Base-by-base conservation (phyloP, 2,113 vertebrate species). In the Solea senegalensis region DNA sequence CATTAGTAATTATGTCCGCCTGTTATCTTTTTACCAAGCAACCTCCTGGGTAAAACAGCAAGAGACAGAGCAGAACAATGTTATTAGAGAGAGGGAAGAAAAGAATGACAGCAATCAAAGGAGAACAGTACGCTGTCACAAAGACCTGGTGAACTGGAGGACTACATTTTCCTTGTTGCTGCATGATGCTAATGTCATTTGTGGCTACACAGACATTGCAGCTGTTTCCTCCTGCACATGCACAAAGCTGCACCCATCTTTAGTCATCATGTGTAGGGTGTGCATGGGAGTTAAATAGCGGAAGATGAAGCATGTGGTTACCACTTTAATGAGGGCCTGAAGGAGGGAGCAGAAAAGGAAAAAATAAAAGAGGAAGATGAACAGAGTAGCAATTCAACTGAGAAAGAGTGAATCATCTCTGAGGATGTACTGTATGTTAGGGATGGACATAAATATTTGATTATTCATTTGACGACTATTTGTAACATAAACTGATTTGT, bases 1-100 rank as follows among this genome's bases (percentile, higher is more conserved):
- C 63, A 45, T 72, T 76, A 83, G 51, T 81, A 82, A 89, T 90
- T 78, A 86, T 44, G 65, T 58, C 65, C 12, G 60, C 75, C 55
- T 65, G 40, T 82, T 85, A 80, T 75, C 65, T 54, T 72, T 68
- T 76, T 78, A 34, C 56, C 52, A 73, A 65, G 54, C 65, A 73
- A 76, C 67, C 78, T 77, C 57, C 49, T 9, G 70, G 72, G 66
- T 43, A 3, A 9, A 59, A 55, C 62, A 58, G 57, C 55, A 52
- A 76, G 40, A 83, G 56, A 3, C 11, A 40, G 53, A 71, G 41
- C 68, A 64, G 56, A 65, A 1, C 72, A 71, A 73, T 75, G 71
- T 57, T 71, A 80, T 87, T 82, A 76, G 64, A 69, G 69, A 52
- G 41, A 70, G 60, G 59, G 5, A 69, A 66, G 55, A 16, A 51